Conservation (phyloP, 2,113 vertebrate genomes). For the Catharus minimus region DNA sequence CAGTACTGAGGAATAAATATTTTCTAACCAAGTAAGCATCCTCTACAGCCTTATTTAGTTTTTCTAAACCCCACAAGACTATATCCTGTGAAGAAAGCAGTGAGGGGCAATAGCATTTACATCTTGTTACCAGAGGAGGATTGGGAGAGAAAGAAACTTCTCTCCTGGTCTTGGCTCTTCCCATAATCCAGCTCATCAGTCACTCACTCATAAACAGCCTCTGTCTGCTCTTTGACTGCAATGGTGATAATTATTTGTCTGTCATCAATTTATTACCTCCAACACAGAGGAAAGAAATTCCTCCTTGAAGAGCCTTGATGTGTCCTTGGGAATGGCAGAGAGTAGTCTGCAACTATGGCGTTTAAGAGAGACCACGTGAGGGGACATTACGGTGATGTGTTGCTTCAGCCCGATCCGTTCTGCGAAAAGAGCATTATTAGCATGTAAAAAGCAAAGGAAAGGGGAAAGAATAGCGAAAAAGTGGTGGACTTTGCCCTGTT, state of each 20-base stretch:
- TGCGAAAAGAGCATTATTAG: accelerated
- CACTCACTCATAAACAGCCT: neutral
- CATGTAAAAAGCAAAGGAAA: neutral
- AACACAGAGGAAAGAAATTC: neutral
- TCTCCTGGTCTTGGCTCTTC: neutral
- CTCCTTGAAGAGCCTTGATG: neutral
- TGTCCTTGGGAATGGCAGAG: neutral
- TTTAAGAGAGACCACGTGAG: neutral
- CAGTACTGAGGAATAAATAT: slow-evolving; percentile 9
- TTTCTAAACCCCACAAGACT: neutral
- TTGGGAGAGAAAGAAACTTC: accelerated
- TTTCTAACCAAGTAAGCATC: slow-evolving; percentile 4
- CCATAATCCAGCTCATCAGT: neutral
- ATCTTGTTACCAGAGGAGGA: neutral
- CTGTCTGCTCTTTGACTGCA: neutral
- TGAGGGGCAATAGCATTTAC: neutral
- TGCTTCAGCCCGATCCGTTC: neutral
- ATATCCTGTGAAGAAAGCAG: neutral
- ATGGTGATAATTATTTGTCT: neutral
- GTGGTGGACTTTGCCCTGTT: neutral
- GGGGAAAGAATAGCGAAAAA: neutral
- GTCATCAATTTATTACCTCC: neutral
- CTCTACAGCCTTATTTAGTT: neutral
- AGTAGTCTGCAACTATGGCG: accelerated
- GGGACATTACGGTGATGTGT: neutral